phyloP scores from a whole-genome alignment of 53 echinoderm and acorn worm genomes.

The Patiria pectinifera region DNA sequence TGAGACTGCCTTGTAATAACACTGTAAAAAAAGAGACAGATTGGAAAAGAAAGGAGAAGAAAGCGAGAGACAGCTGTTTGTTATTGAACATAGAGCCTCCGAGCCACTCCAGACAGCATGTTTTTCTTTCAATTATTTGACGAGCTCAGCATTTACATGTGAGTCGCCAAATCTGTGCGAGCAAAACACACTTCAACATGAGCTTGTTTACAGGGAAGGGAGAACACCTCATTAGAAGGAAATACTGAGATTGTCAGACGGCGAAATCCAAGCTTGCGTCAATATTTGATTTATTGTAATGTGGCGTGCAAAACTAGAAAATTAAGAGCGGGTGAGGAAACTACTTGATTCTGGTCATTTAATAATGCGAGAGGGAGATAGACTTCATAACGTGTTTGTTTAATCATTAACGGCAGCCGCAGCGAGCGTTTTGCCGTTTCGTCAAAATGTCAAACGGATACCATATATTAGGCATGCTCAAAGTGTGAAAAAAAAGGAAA shows the following conservation, averaged over 20 bases:
- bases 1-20: background rate
- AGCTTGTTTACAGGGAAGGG: background rate
- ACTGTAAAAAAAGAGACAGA: background rate
- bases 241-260: background rate
- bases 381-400: background rate
- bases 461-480: background rate
- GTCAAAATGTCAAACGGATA: background rate
- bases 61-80: background rate
- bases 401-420: background rate
- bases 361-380: background rate
- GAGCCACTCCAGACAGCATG: constrained; percentile 11
- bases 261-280: background rate
- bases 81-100: background rate
- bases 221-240: background rate
- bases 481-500: background rate
- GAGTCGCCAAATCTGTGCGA: background rate
- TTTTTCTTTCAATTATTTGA: constrained; percentile 40
- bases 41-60: background rate
- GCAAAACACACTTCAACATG: background rate
- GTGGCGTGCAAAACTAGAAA: background rate
- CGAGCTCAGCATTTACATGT: background rate
- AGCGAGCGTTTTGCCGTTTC: background rate
- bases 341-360: background rate
- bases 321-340: background rate
- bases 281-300: background rate